These are phyloP conservation scores for Gymnoscelis rufifasciata DNA, from an alignment of 2,888 invertebrate species.

Conservation along the genomic window DNA sequence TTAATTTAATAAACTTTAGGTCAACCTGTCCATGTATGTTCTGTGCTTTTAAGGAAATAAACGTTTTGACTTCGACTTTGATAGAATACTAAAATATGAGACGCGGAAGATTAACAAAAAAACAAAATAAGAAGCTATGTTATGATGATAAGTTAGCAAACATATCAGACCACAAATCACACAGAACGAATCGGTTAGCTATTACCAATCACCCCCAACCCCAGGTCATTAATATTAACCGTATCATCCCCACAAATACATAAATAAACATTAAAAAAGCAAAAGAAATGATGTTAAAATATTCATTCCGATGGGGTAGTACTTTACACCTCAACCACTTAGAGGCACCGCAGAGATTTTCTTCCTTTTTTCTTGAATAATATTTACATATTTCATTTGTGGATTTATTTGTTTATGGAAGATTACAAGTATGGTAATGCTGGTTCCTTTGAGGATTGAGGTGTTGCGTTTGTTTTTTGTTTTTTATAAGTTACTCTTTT, in stretches of 20 bases:
- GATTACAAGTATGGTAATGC: slow-evolving; percentile 64
- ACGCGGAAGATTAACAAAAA: too few species aligned
- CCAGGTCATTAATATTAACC: slow-evolving; percentile 57
- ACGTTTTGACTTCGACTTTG: too few species aligned
- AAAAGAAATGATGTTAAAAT: slow-evolving; percentile 58
- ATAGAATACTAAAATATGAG: too few species aligned
- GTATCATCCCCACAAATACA: slow-evolving; percentile 42
- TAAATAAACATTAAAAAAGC: slow-evolving; percentile 67
- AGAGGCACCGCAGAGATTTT: slow-evolving; percentile 34
- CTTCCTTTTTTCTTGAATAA: slow-evolving; percentile 34
- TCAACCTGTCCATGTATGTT: too few species aligned
- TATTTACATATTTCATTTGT: slow-evolving; percentile 63
- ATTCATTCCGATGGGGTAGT: slow-evolving; percentile 52
- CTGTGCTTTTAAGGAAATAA: too few species aligned
- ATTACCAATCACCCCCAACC: slow-evolving; percentile 29
- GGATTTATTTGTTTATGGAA: slow-evolving; percentile 50
- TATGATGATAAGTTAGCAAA: not conserved
- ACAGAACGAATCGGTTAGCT: slow-evolving; percentile 12
- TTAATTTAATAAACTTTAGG: not conserved
- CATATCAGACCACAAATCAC: slow-evolving; percentile 1
- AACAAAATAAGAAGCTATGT: not conserved
- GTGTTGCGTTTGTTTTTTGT: slow-evolving; percentile 24
- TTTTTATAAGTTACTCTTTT: slow-evolving; percentile 1
- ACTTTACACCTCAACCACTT: slow-evolving; percentile 55
- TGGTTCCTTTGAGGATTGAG: slow-evolving; percentile 32